Evolutionary conservation across 2,797 vertebrate species (phyloP), one percentile per base, ranked within the genome.

Genomic region (Brachyalestes nurse): DNA sequence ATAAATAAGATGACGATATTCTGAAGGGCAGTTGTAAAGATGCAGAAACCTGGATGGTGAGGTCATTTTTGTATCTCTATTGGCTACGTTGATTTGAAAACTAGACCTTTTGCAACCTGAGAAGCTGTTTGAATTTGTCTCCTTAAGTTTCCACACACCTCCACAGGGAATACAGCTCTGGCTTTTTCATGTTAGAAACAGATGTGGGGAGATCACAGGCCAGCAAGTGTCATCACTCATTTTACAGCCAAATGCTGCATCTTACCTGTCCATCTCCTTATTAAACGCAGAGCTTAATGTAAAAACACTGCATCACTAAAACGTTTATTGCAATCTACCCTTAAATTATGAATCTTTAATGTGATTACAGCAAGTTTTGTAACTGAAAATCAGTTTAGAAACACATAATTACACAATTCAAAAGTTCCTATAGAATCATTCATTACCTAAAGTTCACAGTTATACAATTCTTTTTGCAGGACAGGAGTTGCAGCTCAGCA

Each of bases 131-230:
- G 92, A 92, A 91, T 91, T 88, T 88, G 87, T 88, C 82, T 91
- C 78, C 88, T 87, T 53, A 71, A 25, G 78, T 82, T 78, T 83
- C 84, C 77, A 83, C 58, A 57, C 25, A 74, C 58, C 65, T 71
- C 84, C 77, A 65, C 45, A 70, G 88, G 90, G 92, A 92, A 89
- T 86, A 88, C 72, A 81, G 85, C 83, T 91, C 90, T 92, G 92
- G 90, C 90, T 92, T 91, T 92, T 94, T 94, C 91, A 93, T 92
- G 90, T 94, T 90, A 92, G 89, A 94, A 94, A 89, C 93, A 95
- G 94, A 94, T 94, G 94, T 92, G 85, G 85, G 87, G 85, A 89
- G 89, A 91, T 93, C 93, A 93, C 87, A 90, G 87, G 84, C 84
- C 85, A 67, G 62, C 0, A 17, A 65, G 91, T 92, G 88, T 93